Evolutionary conservation across 2,888 invertebrate species (phyloP).

Genomic region (Drosophila acutilabella): DNA sequence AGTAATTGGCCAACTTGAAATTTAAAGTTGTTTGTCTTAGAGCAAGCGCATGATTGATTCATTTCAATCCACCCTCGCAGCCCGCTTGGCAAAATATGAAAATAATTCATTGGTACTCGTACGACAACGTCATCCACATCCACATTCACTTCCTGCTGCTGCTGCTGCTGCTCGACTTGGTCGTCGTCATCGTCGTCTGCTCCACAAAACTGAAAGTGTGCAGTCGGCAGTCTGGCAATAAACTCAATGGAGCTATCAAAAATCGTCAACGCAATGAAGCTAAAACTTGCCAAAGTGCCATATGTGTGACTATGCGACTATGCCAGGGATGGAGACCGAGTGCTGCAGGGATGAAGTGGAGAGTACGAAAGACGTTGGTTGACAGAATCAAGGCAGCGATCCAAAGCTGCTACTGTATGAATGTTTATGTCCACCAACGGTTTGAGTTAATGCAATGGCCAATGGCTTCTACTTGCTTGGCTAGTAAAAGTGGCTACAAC

Average conservation of each 20-base stretch:
- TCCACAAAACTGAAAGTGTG: slow-evolving; percentile 65
- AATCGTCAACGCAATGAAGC: slow-evolving; percentile 76
- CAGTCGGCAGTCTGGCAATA: slow-evolving; percentile 67
- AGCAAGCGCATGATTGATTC: slow-evolving; percentile 8
- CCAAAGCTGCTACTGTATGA: slow-evolving; percentile 30
- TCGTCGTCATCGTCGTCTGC: slow-evolving; percentile 4
- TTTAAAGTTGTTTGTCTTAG: neutral
- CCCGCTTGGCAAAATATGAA: slow-evolving; percentile 61
- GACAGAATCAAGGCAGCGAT: slow-evolving; percentile 28
- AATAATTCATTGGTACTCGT: slow-evolving; percentile 71
- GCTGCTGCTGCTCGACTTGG: neutral
- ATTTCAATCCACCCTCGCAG: slow-evolving; percentile 41
- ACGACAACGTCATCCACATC: slow-evolving; percentile 2
- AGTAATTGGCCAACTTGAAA: neutral
- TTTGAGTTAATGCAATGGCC: slow-evolving; percentile 73
- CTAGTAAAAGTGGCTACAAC: slow-evolving; percentile 57
- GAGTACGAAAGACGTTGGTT: neutral
- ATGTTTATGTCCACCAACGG: slow-evolving; percentile 56
- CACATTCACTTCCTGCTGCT: neutral
- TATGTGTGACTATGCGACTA: slow-evolving; percentile 27
- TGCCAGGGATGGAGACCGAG: neutral
- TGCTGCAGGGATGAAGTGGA: neutral
- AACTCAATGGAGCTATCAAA: slow-evolving; percentile 80
- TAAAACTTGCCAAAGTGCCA: slow-evolving; percentile 70
- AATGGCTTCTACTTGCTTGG: slow-evolving; percentile 40